Evolutionary conservation across 2,113 vertebrate genomes (phyloP).

Genomic region (Gopherus flavomarginatus): DNA sequence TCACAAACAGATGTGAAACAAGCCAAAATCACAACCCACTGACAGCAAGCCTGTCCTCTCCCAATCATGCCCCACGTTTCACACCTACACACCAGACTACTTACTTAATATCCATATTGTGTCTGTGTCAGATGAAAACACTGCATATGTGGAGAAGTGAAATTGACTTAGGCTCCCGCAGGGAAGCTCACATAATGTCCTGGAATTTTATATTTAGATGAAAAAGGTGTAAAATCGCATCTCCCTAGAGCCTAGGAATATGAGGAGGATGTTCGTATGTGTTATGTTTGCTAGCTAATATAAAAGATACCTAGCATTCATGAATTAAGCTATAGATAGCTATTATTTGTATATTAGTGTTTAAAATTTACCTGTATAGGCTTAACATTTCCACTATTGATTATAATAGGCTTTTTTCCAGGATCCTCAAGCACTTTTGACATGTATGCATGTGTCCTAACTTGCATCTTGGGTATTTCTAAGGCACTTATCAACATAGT

Average conservation of each 20-base stretch:
- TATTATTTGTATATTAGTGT: too few relatives aligned
- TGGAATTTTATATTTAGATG: neutral
- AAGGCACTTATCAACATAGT: neutral
- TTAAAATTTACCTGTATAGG: neutral
- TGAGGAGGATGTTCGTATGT: neutral
- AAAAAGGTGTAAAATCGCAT: neutral
- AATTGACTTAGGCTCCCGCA: neutral
- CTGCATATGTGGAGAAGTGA: neutral
- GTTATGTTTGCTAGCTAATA: neutral
- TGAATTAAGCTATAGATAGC: neutral
- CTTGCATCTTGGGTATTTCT: neutral
- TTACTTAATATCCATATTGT: neutral
- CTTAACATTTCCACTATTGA: neutral
- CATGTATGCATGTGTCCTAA: neutral
- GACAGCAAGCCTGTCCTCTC: neutral
- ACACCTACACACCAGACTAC: neutral
- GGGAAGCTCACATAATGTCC: neutral
- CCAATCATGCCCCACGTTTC: neutral
- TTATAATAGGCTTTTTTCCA: neutral
- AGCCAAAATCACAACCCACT: neutral
- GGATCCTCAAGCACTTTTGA: rapidly evolving
- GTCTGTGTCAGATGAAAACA: neutral
- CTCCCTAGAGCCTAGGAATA: rapidly evolving
- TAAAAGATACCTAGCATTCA: neutral
- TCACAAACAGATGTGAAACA: neutral